Evolutionary conservation across 2,888 invertebrate species (phyloP), one percentile per base, ranked within the genome.

Genomic region (Actias luna): DNA sequence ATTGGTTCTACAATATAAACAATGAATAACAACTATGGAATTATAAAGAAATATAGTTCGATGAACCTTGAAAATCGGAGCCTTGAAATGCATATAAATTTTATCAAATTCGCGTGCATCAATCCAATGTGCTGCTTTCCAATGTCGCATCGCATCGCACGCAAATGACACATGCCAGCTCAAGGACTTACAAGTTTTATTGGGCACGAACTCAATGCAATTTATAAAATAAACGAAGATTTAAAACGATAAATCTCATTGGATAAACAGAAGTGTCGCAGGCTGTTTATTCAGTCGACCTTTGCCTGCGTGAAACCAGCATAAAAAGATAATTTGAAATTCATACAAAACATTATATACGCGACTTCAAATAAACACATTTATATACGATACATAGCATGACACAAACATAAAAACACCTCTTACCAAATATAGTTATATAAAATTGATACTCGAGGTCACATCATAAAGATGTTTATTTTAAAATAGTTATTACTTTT

Each of bases 91-190:
- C 16, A n/a, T 31, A 50, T 50, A 50, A 50, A 50, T 50, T 50
- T 50, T 50, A 50, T 50, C 22, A 16, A 35, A 29, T 33, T 75
- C 58, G 74, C 75, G 75, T 76, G 75, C 68, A 72, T 70, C 68
- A 67, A 16, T 67, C 64, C 67, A 68, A 77, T 75, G 68, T 70
- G 61, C 62, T 68, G 67, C 70, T 65, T 64, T 68, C 67, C 75
- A 76, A 77, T 75, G 78, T 25, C 46, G 18, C 16, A 16, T 69
- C 75, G 67, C 16, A 18, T 31, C 31, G 33, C 62, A 68, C 69
- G 67, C 70, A 68, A 71, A 50, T 65, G 67, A 58, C 64, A 60
- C 7, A 14, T 55, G 52, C n/a, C 27, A 31, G 31, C 27, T 57
- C 70, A 75, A 71, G 75, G 71, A 60, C 69, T 22, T 16, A 10